These are phyloP conservation scores for Theocolax elegans DNA, from an alignment of 1,140 invertebrate genomes.

Conservation along the genomic window DNA sequence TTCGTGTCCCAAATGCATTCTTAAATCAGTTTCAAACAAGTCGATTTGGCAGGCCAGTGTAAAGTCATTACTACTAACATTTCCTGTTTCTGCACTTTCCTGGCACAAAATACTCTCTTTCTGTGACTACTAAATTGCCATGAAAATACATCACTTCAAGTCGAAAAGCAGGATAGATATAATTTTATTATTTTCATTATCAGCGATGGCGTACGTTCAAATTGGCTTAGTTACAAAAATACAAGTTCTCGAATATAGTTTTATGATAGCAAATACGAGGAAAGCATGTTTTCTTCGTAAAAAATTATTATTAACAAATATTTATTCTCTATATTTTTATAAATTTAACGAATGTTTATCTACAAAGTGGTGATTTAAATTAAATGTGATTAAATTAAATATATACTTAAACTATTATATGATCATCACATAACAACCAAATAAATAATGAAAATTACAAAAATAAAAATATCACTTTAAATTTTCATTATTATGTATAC, in stretches of 20 bases:
- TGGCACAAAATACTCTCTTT: conserved; percentile 5
- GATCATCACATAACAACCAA: no score
- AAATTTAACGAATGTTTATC: no score
- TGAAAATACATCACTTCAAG: conserved; percentile 21
- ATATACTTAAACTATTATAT: no score
- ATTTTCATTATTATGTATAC: no score
- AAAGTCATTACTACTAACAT: conserved; percentile 26
- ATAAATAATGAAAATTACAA: no score
- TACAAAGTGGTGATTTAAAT: no score
- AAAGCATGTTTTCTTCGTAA: neutral
- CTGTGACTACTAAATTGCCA: neutral
- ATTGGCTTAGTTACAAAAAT: conserved; percentile 14
- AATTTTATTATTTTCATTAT: conserved; percentile 21
- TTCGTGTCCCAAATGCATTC: conserved; percentile 9
- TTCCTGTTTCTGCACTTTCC: conserved; percentile 33
- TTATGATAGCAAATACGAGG: neutral
- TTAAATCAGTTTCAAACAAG: neutral
- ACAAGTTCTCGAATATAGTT: neutral
- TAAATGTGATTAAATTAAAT: no score
- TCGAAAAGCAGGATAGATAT: neutral
- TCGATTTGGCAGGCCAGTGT: conserved; percentile 19
- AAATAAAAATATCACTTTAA: no score
- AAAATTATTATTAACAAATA: neutral
- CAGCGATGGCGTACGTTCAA: conserved; percentile 10
- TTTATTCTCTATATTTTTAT: no score